Base-by-base conservation (phyloP, 1,140 invertebrate species). In the Oryzaephilus surinamensis region DNA sequence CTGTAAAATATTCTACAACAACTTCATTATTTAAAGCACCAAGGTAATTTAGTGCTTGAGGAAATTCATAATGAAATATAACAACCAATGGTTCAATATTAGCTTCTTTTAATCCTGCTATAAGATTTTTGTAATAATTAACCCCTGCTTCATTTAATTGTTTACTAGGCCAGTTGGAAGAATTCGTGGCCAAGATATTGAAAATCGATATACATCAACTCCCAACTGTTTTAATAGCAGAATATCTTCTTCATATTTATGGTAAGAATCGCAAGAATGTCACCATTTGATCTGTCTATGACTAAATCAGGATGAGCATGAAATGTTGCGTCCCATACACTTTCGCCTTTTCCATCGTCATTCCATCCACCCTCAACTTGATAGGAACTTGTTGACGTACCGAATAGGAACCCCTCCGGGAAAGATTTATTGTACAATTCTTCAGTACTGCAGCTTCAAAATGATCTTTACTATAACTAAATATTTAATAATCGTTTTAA, bases 21-120 rank as follows among this genome's bases (percentile, higher is more conserved):
- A 43, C 30, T 10, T 38, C 45, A 41, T 62, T 63, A n/a, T 46
- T 12, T 54, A 51, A 62, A 13, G 58, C 61, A 6, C 55, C 60
- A 8, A 54, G 12, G 2, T 57, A 54, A 39, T 60, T 46, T 7
- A 65, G 40, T 6, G 41, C 27, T 43, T 57, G 45, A 1, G 62
- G 64, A 20, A 46, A 26, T 43, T 62, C 60, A 50, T 53, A 61
- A 35, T 61, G 58, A 32, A 39, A 58, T 7, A 61, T 32, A 1
- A 57, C 75, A 49, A 81, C 76, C 60, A 79, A 57, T 2, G 78
- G 75, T 49, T 71, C 58, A 27, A 82, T 79, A 27, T 68, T 67
- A 23, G 71, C 65, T 23, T 58, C 61, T 0, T 72, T 50, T 2
- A 81, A 55, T 36, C 69, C 67, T 49, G 75, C 60, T 4, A 81